Evolutionary conservation across 2,888 invertebrate genomes (phyloP).

Genomic region (Spodoptera picta): DNA sequence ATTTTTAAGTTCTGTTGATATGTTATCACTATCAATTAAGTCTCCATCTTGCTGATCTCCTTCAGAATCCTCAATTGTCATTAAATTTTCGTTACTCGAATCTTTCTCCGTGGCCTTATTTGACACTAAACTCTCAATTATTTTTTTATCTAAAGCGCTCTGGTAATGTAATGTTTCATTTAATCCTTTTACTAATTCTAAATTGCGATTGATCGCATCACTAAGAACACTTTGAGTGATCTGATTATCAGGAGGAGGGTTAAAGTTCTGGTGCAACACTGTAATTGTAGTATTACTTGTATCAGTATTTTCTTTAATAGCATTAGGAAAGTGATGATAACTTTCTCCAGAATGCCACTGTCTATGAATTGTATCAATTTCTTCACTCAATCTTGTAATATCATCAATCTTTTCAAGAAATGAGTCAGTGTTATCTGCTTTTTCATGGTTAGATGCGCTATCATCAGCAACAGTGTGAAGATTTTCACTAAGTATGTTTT

Average conservation of each 20-base stretch:
- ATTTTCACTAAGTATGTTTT: no score
- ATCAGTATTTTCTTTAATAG: not conserved
- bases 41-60: constrained; percentile 5
- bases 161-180: constrained; percentile 5
- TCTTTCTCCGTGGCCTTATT: not conserved
- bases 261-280: not conserved
- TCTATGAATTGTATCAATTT: not conserved
- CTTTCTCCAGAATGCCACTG: not conserved
- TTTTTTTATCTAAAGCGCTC: not conserved
- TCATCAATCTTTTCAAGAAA: not conserved
- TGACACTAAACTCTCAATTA: not conserved
- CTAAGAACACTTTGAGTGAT: not conserved
- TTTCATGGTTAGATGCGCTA: not conserved
- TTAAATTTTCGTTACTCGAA: constrained; percentile 9
- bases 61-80: constrained; percentile 7
- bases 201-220: not conserved
- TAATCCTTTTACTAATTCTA: not conserved
- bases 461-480: not conserved
- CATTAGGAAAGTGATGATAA: not conserved
- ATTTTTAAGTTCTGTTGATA: not conserved
- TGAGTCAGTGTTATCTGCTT: no score
- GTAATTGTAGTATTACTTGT: not conserved
- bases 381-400: not conserved
- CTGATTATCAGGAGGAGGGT: not conserved
- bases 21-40: not conserved